Conservation (phyloP, 2,113 vertebrate species). For the Pundamilia nyererei region DNA sequence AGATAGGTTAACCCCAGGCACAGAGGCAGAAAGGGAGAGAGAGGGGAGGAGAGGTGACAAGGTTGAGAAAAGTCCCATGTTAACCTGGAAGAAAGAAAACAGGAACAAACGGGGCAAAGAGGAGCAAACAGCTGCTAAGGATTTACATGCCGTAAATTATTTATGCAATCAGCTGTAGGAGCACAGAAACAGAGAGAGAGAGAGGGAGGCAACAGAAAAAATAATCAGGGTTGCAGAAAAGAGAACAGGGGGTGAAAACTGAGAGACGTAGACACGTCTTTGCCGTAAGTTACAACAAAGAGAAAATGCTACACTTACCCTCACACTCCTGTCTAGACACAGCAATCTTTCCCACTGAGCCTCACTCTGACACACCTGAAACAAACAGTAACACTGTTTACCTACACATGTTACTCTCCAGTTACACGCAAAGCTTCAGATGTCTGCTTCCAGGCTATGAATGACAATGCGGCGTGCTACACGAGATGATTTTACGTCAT, state of each 20-base stretch:
- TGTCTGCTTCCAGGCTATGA: neutral
- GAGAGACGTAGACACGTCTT: neutral
- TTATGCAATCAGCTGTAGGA: slow-evolving; percentile 55
- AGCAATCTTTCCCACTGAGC: neutral
- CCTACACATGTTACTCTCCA: neutral
- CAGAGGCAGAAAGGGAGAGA: neutral
- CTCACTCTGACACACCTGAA: slow-evolving; percentile 11
- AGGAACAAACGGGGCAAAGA: slow-evolving; percentile 21
- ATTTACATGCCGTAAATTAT: slow-evolving; percentile 58
- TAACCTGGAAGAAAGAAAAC: slow-evolving; percentile 36
- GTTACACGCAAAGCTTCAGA: neutral
- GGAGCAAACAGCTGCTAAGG: slow-evolving; percentile 50
- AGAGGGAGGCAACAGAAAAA: slow-evolving; percentile 5
- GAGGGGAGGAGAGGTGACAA: slow-evolving; percentile 35
- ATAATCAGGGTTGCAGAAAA: neutral
- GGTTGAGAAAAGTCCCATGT: slow-evolving; percentile 33
- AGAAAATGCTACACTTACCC: slow-evolving; percentile 1
- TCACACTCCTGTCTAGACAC: slow-evolving; percentile 15
- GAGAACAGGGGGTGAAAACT: neutral
- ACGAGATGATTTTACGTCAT: neutral
- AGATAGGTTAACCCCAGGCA: slow-evolving; percentile 4
- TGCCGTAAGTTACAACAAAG: slow-evolving; percentile 4
- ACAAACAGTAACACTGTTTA: slow-evolving; percentile 6
- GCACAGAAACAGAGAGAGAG: slow-evolving; percentile 1
- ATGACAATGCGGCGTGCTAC: neutral